A percentile compares a stretch with the other conserved stretches of the same genome.
Evolutionary conservation across 92 coral and sea anemone genomes (phyloP).

Genomic region (Bergia puertoricense): DNA sequence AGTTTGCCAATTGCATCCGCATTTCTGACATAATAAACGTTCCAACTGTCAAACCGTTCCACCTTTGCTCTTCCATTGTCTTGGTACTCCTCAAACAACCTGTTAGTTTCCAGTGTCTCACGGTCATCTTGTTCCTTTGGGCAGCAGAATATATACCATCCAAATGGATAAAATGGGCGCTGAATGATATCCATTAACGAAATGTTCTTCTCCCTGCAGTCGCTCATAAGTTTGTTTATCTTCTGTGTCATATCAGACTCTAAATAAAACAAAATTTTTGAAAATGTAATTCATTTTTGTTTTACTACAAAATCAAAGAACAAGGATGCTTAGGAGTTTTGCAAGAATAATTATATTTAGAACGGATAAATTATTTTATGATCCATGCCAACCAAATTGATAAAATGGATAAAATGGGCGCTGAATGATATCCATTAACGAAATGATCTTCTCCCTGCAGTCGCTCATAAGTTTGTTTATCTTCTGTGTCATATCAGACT

Average conservation of each 20-base stretch:
- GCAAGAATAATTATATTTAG: not conserved
- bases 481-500: not conserved
- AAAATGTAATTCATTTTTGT: not conserved
- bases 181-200: not conserved
- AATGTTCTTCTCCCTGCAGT: not conserved
- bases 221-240: not conserved
- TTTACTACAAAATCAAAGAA: too few species aligned
- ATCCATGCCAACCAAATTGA: too few species aligned
- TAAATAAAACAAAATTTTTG: not conserved
- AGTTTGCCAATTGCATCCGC: not conserved
- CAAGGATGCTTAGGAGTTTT: not conserved
- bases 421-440: conserved; percentile 3
- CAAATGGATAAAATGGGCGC: conserved; percentile 11
- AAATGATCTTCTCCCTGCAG: not conserved
- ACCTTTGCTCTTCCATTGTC: not conserved
- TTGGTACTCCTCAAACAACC: not conserved
- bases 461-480: not conserved
- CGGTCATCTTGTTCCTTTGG: not conserved
- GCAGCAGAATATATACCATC: conserved; percentile 14
- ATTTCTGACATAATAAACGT: not conserved
- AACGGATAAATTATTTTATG: too few species aligned
- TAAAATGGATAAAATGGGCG: conserved; percentile 8
- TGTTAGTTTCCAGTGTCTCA: not conserved
- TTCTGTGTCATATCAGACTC: not conserved
- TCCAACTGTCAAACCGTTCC: not conserved